phyloP scores from a whole-genome alignment of 2,888 invertebrate species.

The Cyaniris semiargus region DNA sequence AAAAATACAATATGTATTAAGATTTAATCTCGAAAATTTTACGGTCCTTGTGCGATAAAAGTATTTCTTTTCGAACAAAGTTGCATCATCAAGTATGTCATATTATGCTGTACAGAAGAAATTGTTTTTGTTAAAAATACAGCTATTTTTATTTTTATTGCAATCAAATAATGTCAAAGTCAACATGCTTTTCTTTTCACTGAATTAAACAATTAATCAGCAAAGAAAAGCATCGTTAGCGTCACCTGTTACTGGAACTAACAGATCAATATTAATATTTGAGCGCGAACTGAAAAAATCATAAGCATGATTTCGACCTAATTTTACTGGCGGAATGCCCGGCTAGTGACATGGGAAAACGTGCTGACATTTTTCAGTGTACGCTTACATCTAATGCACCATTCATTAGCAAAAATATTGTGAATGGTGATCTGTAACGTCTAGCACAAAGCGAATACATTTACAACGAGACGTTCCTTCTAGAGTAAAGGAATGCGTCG shows the following conservation, averaged over 20 bases:
- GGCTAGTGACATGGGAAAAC: constrained; percentile 43
- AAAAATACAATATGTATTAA: no score
- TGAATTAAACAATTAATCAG: constrained; percentile 19
- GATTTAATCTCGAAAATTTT: no score
- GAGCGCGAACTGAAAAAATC: background rate
- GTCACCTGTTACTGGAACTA: constrained; percentile 18
- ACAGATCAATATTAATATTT: constrained; percentile 25
- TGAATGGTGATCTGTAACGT: constrained; percentile 16
- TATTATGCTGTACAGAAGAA: no score
- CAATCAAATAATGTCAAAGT: background rate
- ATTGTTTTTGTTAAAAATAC: background rate
- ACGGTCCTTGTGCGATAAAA: no score
- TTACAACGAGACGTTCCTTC: background rate
- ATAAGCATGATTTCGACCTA: constrained; percentile 43
- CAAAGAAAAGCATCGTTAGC: background rate
- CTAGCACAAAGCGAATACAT: constrained; percentile 27
- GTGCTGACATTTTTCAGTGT: constrained; percentile 43
- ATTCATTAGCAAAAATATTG: constrained; percentile 35
- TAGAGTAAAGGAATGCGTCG: no score
- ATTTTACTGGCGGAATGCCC: constrained; percentile 49
- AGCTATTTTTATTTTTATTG: background rate
- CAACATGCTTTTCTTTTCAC: background rate
- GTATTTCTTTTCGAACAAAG: no score
- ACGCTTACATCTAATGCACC: constrained; percentile 38
- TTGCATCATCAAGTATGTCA: no score